A percentile compares a stretch with the other conserved stretches of the same genome.
Evolutionary conservation across 1,140 invertebrate species (phyloP).

Genomic region (Xylocopa sonorina): DNA sequence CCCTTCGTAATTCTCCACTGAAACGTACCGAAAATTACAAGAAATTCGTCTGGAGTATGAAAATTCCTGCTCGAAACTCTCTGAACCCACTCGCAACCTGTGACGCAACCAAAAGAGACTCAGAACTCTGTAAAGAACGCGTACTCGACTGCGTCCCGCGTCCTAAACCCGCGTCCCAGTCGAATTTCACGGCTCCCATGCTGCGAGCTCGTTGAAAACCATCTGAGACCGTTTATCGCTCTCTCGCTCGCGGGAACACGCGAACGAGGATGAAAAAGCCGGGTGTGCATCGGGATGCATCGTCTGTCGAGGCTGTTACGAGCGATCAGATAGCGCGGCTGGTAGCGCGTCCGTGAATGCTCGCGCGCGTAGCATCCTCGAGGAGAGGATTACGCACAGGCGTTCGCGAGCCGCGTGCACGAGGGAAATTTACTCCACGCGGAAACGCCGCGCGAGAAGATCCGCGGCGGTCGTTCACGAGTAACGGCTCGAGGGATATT

Average conservation of each 20-base stretch:
- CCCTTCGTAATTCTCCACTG: no score
- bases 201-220: not conserved
- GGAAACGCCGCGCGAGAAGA: slow-evolving; percentile 63
- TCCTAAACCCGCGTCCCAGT: no score
- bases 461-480: slow-evolving; percentile 33
- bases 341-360: slow-evolving; percentile 42
- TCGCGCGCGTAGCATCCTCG: not conserved
- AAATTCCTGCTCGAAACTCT: no score
- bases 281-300: slow-evolving; percentile 68
- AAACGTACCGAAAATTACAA: no score
- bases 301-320: slow-evolving; percentile 67
- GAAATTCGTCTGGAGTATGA: no score
- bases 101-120: no score
- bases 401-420: slow-evolving; percentile 7
- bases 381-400: slow-evolving; percentile 22
- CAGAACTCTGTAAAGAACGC: no score
- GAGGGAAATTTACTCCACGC: slow-evolving; percentile 56
- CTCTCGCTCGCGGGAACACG: not conserved
- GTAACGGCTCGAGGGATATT: slow-evolving; percentile 39
- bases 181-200: not conserved
- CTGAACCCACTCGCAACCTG: no score
- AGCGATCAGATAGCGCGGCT: slow-evolving; percentile 74
- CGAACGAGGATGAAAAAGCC: slow-evolving; percentile 30
- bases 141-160: no score
- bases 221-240: no score